Evolutionary conservation across 2,888 invertebrate genomes (phyloP), one percentile per base, ranked within the genome.

Genomic region (Gymnosoma rotundatum): DNA sequence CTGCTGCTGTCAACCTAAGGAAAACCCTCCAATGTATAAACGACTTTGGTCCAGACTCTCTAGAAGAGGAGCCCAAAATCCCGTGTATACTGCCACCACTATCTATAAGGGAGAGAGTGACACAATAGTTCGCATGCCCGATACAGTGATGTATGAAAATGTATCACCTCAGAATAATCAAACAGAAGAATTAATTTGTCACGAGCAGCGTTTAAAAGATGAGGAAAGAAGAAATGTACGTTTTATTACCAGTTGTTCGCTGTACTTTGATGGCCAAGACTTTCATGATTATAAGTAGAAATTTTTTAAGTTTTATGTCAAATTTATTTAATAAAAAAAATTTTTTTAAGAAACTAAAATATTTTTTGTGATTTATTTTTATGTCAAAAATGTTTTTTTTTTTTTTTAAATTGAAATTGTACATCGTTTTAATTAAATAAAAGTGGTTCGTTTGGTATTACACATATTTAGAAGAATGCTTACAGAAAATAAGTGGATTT

Each of bases 261-360:
- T 89, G 36, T 88, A 86, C 75, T 89, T 87, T 74, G 88, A 89
- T 84, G 88, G 88, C 50, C 75, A 82, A 48, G 60, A 84, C 38
- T 88, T 88, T 87, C 86, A 83, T 83, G 78, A 86, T 69, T 69
- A 70, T 73, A 21, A 78, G 56, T 79, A 54, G 52, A 60, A 10
- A 18, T 7, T 32, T 21, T 32, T 32, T 32, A 5, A 32, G 7
- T 32, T 32, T 32, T 32, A 32, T 32, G 32, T 6, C 32, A 32
- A 32, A 8, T 2, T 2, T 5, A 32, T 32, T 32, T 32, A 32
- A 32, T 32, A 32, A 32, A 32, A 32, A 32, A 32, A 32, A 32
- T 32, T 2, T 5, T 2, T 32, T 32, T 32, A 32, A 32, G 7
- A 32, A 32, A 32, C 6, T 32, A 32, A 32, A 32, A 32, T 5